Evolutionary conservation across 92 coral and sea anemone species (phyloP).

Genomic region (Parazoanthus atlanticus): DNA sequence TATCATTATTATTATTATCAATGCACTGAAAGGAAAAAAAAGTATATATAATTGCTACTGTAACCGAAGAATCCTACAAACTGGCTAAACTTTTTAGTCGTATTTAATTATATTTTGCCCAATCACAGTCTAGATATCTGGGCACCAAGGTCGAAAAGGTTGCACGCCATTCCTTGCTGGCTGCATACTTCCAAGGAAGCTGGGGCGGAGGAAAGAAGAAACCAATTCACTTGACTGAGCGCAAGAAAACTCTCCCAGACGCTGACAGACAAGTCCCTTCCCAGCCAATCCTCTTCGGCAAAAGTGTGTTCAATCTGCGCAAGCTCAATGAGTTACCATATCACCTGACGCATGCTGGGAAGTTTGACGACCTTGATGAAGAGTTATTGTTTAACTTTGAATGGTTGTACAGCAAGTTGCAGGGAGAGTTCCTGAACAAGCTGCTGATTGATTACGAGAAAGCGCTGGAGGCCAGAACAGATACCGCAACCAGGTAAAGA

Average conservation of each 20-base stretch:
- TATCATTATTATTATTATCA: too few species aligned
- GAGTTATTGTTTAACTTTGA: conserved; percentile 81
- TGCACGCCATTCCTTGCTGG: conserved; percentile 78
- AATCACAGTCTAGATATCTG: conserved; percentile 52
- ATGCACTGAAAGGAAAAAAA: too few species aligned
- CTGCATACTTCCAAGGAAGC: conserved; percentile 81
- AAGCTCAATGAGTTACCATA: conserved; percentile 81
- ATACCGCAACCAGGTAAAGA: conserved; percentile 64
- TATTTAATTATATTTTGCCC: not conserved
- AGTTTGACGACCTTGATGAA: conserved; percentile 46
- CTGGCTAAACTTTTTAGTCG: too few species aligned
- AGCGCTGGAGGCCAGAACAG: conserved; percentile 63
- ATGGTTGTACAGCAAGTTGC: conserved; percentile 73
- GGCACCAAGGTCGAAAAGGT: conserved; percentile 56
- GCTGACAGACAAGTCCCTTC: conserved; percentile 83
- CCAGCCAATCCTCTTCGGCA: conserved; percentile 80
- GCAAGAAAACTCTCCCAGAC: conserved; percentile 82
- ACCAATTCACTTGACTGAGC: conserved; percentile 70
- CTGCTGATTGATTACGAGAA: conserved; percentile 68
- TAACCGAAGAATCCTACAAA: too few species aligned
- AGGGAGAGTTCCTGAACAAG: conserved; percentile 73
- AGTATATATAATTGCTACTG: too few species aligned
- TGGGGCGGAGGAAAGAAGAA: conserved; percentile 89
- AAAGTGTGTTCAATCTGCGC: conserved; percentile 76
- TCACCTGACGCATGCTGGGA: conserved; percentile 67